Evolutionary conservation across 2,888 invertebrate genomes (phyloP), one percentile per base, ranked within the genome.

Genomic region (Sinohyriopsis cumingii): DNA sequence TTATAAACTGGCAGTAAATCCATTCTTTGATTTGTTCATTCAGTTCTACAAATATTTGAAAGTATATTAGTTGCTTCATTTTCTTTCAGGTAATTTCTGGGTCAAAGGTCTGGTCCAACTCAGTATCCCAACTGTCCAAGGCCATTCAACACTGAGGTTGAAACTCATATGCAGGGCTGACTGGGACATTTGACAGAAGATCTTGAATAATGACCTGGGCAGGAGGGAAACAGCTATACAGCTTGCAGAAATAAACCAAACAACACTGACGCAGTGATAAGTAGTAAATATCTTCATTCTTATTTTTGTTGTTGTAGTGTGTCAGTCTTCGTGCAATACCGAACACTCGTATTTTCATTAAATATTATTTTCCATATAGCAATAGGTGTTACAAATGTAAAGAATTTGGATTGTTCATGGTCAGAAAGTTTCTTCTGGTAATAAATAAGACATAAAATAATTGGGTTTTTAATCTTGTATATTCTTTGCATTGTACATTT

Each of bases 41-140:
- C 57, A 56, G 57, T 20, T 56, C 22, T 56, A n/a, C 33, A 65
- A 15, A 28, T 5, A 28, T 28, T 9, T 19, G 25, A 19, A 53
- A n/a, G 20, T 45, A 18, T 60, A 18, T 25, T 25, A 25, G 25
- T 25, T 25, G 25, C 25, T 22, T 12, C 33, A 19, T 15, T 67
- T 19, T 20, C 56, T 68, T 72, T 33, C 65, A 72, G 72, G 60
- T 57, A 45, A 19, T 68, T 70, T 19, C 22, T 24, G 60, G 73
- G 73, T 9, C 24, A 20, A 12, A 63, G 55, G 6, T 53, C 22
- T 7, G 72, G 72, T 20, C 65, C 60, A 18, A 68, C 73, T 20
- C 70, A 73, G 63, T 28, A 20, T 12, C 71, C 73, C 1, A 69
- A 73, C 25, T 18, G 20, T 45, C 28, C 18, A 56, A 15, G 33